A percentile compares a stretch with the other conserved stretches of the same genome.
These are phyloP conservation scores for Caenorhabditis drosophilae DNA, from an alignment of 2,888 invertebrate genomes.

Conservation along the genomic window DNA sequence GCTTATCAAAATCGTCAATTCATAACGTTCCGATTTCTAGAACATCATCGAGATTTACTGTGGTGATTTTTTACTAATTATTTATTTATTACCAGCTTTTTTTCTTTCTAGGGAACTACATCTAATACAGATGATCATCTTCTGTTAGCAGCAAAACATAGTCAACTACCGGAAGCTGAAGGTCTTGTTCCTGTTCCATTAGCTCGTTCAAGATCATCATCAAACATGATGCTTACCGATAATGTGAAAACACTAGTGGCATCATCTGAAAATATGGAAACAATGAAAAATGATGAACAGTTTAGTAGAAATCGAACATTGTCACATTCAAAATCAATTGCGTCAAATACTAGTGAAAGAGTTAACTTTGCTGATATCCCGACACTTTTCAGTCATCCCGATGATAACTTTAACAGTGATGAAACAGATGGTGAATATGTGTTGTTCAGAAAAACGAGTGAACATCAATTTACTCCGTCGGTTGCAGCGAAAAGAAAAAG, in stretches of 20 bases:
- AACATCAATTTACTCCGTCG: conserved; percentile 21
- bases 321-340: not conserved
- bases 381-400: conserved; percentile 36
- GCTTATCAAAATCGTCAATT: not conserved
- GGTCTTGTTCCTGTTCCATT: conserved; percentile 7
- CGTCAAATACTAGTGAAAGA: conserved; percentile 5
- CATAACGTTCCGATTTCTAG: conserved; percentile 5
- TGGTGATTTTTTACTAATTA: not conserved
- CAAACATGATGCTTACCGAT: not conserved
- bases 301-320: not conserved
- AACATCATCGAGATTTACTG: conserved; percentile 13
- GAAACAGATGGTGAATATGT: conserved; percentile 4
- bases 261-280: not conserved
- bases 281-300: not conserved
- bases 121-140: conserved; percentile 32
- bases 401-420: conserved; percentile 19
- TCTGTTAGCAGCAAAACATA: conserved; percentile 14
- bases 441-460: conserved; percentile 21
- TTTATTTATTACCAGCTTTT: not conserved
- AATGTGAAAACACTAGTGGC: not conserved
- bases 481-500: not conserved
- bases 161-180: conserved; percentile 26
- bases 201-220: not conserved
- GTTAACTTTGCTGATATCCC: conserved; percentile 24
- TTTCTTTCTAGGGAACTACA: conserved; percentile 8